These are phyloP conservation scores for Microctenopoma lineatum DNA, from an alignment of 2,797 vertebrate genomes.

Conservation along the genomic window DNA sequence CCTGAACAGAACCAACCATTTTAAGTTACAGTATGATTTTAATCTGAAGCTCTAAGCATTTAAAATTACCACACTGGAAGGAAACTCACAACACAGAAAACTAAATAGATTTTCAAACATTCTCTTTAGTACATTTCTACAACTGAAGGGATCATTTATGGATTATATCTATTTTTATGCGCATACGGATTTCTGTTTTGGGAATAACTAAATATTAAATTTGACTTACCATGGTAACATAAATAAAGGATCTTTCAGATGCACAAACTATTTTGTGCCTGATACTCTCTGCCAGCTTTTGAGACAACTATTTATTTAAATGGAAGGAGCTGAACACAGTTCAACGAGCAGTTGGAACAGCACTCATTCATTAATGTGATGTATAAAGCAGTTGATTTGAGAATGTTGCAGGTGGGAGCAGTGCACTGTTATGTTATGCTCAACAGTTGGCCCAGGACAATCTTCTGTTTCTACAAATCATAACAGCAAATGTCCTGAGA, in stretches of 20 bases:
- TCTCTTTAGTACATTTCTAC: slow-evolving; percentile 11
- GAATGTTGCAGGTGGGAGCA: slow-evolving; percentile 52
- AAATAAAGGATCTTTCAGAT: slow-evolving; percentile 24
- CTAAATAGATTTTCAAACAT: slow-evolving; percentile 13
- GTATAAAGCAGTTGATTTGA: slow-evolving; percentile 37
- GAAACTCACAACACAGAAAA: slow-evolving; percentile 4
- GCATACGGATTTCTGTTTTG: slow-evolving; percentile 3
- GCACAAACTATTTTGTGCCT: slow-evolving; percentile 4
- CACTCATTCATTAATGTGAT: slow-evolving; percentile 43
- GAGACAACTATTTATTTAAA: slow-evolving; percentile 32
- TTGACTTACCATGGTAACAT: background rate
- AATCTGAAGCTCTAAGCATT: slow-evolving; percentile 18
- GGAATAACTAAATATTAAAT: slow-evolving; percentile 12
- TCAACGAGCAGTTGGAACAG: slow-evolving; percentile 33
- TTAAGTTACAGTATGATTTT: slow-evolving; percentile 13
- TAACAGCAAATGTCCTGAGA: slow-evolving; percentile 62
- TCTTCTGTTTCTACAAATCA: slow-evolving; percentile 58
- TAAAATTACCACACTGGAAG: slow-evolving; percentile 2
- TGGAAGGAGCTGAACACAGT: slow-evolving; percentile 17
- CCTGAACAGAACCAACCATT: slow-evolving; percentile 19
- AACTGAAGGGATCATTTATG: background rate
- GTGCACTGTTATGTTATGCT: slow-evolving; percentile 36
- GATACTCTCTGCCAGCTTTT: slow-evolving; percentile 27
- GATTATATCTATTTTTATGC: slow-evolving; percentile 9
- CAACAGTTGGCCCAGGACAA: slow-evolving; percentile 52